Conservation (phyloP, 2,888 invertebrate genomes). For the Watsonalla cultraria region DNA sequence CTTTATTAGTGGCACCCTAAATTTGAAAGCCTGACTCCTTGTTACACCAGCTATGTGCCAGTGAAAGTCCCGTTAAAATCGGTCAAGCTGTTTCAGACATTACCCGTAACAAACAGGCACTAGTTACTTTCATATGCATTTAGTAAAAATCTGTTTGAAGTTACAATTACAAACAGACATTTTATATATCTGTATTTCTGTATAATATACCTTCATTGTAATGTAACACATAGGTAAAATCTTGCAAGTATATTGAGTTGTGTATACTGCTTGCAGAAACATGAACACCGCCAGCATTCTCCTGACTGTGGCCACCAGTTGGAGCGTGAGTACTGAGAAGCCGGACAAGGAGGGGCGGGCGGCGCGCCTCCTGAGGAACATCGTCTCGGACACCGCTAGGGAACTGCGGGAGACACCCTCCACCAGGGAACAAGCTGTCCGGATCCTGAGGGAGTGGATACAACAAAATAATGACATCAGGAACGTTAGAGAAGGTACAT, state of each 20-base stretch:
- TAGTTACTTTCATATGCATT: too few species aligned
- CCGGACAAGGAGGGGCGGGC: constrained; percentile 49
- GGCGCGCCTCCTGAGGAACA: constrained; percentile 31
- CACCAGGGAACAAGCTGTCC: constrained; percentile 80
- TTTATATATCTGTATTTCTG: too few species aligned
- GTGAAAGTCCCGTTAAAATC: too few species aligned
- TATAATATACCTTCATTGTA: too few species aligned
- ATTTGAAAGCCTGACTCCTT: too few species aligned
- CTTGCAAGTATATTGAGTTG: constrained; percentile 8
- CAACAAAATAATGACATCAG: constrained; percentile 82
- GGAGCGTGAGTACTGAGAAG: constrained; percentile 51
- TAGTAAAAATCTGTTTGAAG: too few species aligned
- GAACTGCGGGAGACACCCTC: constrained; percentile 85
- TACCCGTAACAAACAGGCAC: too few species aligned
- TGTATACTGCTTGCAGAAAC: constrained; percentile 15
- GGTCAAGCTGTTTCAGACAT: too few species aligned
- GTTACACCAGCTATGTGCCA: too few species aligned
- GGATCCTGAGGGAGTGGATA: constrained; percentile 84
- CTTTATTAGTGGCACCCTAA: too few species aligned
- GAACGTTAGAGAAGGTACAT: constrained; percentile 81
- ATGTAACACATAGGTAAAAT: constrained; percentile 1
- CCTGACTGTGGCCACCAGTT: constrained; percentile 58
- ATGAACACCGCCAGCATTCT: constrained; percentile 68
- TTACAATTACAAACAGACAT: too few species aligned
- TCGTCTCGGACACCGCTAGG: constrained; percentile 74